phyloP scores from a whole-genome alignment of 2,113 vertebrate species.

The Pseudorasbora parva region DNA sequence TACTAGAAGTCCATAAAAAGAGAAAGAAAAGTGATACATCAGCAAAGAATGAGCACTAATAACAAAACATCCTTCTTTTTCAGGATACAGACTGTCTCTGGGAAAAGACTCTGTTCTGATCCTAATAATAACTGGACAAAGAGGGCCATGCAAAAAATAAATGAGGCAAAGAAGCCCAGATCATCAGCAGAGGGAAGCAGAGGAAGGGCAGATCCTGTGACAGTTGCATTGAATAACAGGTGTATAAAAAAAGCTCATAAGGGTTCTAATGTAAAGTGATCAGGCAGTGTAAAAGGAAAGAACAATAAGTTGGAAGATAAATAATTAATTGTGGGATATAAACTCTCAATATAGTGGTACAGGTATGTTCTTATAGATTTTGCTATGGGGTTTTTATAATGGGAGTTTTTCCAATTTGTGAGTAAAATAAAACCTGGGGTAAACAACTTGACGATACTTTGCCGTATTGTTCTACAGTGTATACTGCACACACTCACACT shows the following conservation, averaged over 20 bases:
- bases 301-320: no score
- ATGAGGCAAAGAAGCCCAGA: not conserved
- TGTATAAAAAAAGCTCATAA: not conserved
- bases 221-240: not conserved
- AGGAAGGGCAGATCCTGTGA: not conserved
- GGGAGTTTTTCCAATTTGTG: no score
- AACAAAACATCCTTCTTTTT: not conserved
- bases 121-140: constrained; percentile 44
- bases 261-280: no score
- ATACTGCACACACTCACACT: no score
- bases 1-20: not conserved
- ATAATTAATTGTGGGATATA: no score
- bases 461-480: no score
- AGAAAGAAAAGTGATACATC: not conserved
- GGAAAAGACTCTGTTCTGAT: constrained; percentile 55
- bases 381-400: no score
- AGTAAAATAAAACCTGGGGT: no score
- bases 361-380: no score
- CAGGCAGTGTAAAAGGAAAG: no score
- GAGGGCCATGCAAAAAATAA: constrained; percentile 44
- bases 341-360: no score
- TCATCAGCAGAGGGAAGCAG: not conserved
- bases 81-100: constrained; percentile 31
- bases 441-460: no score
- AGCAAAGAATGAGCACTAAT: not conserved